phyloP scores from a whole-genome alignment of 2,888 invertebrate species.

The Orchesella flavescens region DNA sequence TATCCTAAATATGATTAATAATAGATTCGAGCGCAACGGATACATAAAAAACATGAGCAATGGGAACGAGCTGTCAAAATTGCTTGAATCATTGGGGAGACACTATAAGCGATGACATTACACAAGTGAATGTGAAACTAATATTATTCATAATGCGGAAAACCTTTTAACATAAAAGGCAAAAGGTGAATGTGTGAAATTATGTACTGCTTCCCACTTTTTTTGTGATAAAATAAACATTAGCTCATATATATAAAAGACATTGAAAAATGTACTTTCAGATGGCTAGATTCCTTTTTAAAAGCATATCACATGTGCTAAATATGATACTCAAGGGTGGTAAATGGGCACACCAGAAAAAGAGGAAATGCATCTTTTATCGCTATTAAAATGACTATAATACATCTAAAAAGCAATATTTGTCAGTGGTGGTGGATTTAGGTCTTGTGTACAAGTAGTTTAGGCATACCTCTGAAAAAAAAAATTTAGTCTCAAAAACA shows the following conservation, averaged over 20 bases:
- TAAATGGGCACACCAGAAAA: not conserved
- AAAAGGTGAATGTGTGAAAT: slow-evolving; percentile 1
- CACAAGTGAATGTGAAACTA: not conserved
- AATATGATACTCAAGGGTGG: not conserved
- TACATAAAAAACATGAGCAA: not conserved
- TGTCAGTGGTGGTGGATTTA: slow-evolving; percentile 3
- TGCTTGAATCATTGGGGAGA: not conserved
- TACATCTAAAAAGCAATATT: not conserved
- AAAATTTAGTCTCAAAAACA: too few relatives aligned
- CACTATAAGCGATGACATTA: not conserved
- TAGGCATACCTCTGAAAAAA: too few relatives aligned
- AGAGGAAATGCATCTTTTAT: not conserved
- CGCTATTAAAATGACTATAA: not conserved
- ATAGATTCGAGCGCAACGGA: not conserved
- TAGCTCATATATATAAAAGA: not conserved
- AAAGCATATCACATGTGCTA: not conserved
- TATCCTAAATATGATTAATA: not conserved
- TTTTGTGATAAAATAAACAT: slow-evolving; percentile 10
- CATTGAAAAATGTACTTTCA: not conserved
- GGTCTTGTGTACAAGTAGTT: not conserved
- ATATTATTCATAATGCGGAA: not conserved
- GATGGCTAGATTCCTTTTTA: not conserved
- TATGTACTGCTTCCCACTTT: not conserved
- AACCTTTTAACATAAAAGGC: slow-evolving; percentile 4
- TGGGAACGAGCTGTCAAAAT: not conserved